phyloP scores from a whole-genome alignment of 2,113 vertebrate genomes.

The Prunella himalayana region DNA sequence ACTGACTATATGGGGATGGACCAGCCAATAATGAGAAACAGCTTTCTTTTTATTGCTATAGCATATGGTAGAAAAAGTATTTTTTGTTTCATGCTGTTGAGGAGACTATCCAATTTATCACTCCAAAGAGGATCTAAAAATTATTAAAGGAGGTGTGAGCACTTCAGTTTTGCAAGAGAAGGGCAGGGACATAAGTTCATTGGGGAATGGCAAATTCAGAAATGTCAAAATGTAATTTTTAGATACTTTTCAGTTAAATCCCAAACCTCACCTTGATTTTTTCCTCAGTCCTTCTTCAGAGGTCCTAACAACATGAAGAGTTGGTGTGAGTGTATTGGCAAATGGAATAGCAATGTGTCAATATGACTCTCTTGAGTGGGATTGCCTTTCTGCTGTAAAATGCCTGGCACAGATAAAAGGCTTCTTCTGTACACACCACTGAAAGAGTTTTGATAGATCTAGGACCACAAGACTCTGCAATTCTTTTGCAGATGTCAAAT shows the following conservation, averaged over 20 bases:
- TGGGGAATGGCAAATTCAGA: not conserved
- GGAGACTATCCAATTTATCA: not conserved
- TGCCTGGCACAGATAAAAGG: not conserved
- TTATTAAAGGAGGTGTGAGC: not conserved
- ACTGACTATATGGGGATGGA: constrained; percentile 34
- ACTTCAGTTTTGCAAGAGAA: not conserved
- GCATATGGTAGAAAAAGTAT: constrained; percentile 17
- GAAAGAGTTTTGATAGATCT: not conserved
- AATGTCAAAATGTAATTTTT: not conserved
- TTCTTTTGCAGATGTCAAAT: not conserved
- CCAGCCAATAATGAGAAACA: constrained; percentile 51
- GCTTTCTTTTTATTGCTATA: constrained; percentile 46
- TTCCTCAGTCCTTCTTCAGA: not conserved
- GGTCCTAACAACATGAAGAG: not conserved
- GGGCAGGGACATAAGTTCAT: not conserved
- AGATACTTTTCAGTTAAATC: not conserved
- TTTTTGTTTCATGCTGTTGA: constrained; percentile 11
- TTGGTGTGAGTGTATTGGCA: not conserved
- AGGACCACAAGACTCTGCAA: not conserved
- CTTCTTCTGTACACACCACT: not conserved
- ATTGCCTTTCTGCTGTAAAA: not conserved
- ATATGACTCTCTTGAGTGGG: not conserved
- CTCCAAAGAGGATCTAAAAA: constrained; percentile 1
- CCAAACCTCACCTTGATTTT: not conserved
- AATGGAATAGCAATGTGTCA: not conserved